Evolutionary conservation across 2,797 vertebrate genomes (phyloP), one percentile per base, ranked within the genome.

Genomic region (Anisognathus igniventris): DNA sequence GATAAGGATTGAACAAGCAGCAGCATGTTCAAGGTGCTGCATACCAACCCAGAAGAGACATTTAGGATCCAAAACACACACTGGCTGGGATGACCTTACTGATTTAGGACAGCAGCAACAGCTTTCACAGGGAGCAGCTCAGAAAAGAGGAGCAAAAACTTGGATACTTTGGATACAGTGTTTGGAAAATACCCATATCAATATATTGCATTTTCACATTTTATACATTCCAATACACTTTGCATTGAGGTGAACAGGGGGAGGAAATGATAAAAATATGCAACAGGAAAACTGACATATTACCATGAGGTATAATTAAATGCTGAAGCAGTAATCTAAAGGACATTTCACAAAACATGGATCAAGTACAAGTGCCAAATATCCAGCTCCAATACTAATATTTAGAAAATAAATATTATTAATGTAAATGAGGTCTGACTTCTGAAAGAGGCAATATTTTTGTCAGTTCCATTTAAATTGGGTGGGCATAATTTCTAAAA

Each of bases 21-120:
- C 47, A 71, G 40, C 2, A 2, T 33, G 31, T 13, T 65, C 20
- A 12, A 62, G 44, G 62, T 39, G 72, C 42, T 77, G 91, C 22
- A 81, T 85, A 66, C 47, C 14, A 71, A 78, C 73, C 53, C 24
- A 75, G 33, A 75, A 68, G 47, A 82, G 23, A 8, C 0, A 9
- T 85, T 94, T 85, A 66, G 30, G 89, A 90, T 45, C 77, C 64
- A 53, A 92, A 92, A 44, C 39, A 64, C 35, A 30, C 51, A 27
- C n/a, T 66, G n/a, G 9, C 14, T 80, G 75, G 45, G n/a, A 25
- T 94, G 42, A 78, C 65, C 86, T 82, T 79, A 90, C 45, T 95
- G 93, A 93, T 90, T 92, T 68, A 79, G 50, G 88, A 74, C 92
- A 92, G 42, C 31, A 90, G 31, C 39, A 92, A 60, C 39, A 31